phyloP scores from a whole-genome alignment of 2,888 invertebrate genomes.

The Eupithecia vulgata region DNA sequence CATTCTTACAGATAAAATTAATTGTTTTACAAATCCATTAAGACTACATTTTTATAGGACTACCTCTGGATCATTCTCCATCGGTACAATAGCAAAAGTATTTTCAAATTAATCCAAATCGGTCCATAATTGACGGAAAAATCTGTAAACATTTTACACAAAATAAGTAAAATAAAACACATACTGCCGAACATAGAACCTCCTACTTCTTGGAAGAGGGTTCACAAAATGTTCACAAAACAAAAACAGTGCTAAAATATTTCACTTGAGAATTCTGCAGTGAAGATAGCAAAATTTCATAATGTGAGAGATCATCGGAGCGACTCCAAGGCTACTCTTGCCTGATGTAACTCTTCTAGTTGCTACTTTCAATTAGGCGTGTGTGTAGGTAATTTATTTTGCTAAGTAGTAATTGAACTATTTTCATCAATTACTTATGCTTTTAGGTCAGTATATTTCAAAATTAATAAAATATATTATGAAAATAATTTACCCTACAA shows the following conservation, averaged over 20 bases:
- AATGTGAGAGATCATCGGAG: constrained; percentile 34
- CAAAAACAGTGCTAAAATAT: background rate
- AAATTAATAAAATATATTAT: background rate
- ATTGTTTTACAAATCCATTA: no score
- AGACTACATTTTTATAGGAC: no score
- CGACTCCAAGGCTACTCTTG: constrained; percentile 47
- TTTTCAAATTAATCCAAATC: no score
- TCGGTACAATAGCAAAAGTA: no score
- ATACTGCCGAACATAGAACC: no score
- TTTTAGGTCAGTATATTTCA: background rate
- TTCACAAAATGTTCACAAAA: no score
- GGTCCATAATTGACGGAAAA: no score
- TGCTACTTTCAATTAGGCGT: background rate
- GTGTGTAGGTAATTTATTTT: constrained; percentile 22
- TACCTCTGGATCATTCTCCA: no score
- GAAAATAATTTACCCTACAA: background rate
- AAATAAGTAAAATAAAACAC: no score
- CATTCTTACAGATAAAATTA: no score
- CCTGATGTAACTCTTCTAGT: constrained; percentile 3
- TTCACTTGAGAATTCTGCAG: background rate
- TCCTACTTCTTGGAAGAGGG: no score
- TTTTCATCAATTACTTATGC: background rate
- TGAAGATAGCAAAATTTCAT: constrained; percentile 32
- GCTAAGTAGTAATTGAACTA: background rate
- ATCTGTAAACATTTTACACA: no score